Evolutionary conservation across 2,113 vertebrate species (phyloP).

Genomic region (Bos javanicus): DNA sequence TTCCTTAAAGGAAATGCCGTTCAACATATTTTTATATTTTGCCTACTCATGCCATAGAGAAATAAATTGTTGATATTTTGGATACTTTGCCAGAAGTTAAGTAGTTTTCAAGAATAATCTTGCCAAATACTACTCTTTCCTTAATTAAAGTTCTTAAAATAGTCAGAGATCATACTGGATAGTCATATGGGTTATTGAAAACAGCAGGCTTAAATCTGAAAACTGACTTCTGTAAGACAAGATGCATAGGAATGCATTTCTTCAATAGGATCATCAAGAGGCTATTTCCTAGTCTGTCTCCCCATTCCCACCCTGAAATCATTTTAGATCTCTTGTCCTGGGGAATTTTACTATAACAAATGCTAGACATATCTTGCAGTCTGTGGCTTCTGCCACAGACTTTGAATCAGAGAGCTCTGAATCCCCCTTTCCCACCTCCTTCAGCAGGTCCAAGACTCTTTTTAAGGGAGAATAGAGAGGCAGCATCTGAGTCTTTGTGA

Average conservation of each 20-base stretch:
- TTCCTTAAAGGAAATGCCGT: slow-evolving; percentile 15
- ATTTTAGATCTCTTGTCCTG: not conserved
- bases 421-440: not conserved
- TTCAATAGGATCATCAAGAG: not conserved
- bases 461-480: not conserved
- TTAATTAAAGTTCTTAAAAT: slow-evolving; percentile 37
- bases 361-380: not conserved
- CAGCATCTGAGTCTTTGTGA: not conserved
- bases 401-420: not conserved
- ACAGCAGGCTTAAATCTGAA: slow-evolving; percentile 2
- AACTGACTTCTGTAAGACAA: not conserved
- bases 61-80: slow-evolving; percentile 31
- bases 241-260: not conserved
- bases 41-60: not conserved
- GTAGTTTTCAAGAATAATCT: slow-evolving; percentile 19
- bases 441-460: not conserved
- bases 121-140: slow-evolving; percentile 29
- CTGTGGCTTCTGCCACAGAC: not conserved
- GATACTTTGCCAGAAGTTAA: slow-evolving; percentile 16
- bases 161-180: not conserved
- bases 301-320: not conserved
- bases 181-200: slow-evolving; percentile 25
- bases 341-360: not conserved
- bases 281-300: not conserved
- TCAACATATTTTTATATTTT: not conserved